Conservation (phyloP, 2,113 vertebrate species). For the Oncorhynchus gorbuscha region DNA sequence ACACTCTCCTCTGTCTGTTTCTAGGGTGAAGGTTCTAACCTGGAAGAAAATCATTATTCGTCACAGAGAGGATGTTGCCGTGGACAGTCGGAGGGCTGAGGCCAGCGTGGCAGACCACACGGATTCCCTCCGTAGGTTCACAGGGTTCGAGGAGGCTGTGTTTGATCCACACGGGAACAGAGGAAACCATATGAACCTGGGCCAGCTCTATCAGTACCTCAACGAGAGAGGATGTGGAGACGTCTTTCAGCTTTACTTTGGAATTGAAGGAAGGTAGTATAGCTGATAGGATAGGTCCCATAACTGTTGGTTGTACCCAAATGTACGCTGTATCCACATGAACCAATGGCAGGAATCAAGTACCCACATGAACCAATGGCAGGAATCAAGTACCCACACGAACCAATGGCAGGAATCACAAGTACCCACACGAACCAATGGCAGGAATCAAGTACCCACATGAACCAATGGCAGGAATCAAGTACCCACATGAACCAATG, state of each 20-base stretch:
- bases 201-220: constrained; percentile 91
- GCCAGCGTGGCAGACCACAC: constrained; percentile 29
- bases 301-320: too few relatives aligned
- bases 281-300: too few relatives aligned
- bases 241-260: constrained; percentile 87
- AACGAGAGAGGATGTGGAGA: constrained; percentile 83
- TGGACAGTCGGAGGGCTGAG: constrained; percentile 60
- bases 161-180: constrained; percentile 86
- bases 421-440: too few relatives aligned
- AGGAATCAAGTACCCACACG: too few relatives aligned
- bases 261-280: constrained; percentile 72
- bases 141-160: constrained; percentile 85
- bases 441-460: too few relatives aligned
- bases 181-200: constrained; percentile 95
- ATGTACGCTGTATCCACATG: too few relatives aligned
- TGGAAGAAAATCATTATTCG: constrained; percentile 97
- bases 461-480: too few relatives aligned
- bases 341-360: too few relatives aligned
- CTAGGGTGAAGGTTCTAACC: constrained; percentile 83
- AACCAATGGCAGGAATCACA: too few relatives aligned
- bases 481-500: too few relatives aligned
- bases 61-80: constrained; percentile 87
- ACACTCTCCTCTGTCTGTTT: constrained; percentile 23
- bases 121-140: constrained; percentile 77
- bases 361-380: too few relatives aligned